A percentile compares a stretch with the other conserved stretches of the same genome.
These are phyloP conservation scores for Patella caerulea DNA, from an alignment of 2,888 invertebrate genomes.

Conservation along the genomic window DNA sequence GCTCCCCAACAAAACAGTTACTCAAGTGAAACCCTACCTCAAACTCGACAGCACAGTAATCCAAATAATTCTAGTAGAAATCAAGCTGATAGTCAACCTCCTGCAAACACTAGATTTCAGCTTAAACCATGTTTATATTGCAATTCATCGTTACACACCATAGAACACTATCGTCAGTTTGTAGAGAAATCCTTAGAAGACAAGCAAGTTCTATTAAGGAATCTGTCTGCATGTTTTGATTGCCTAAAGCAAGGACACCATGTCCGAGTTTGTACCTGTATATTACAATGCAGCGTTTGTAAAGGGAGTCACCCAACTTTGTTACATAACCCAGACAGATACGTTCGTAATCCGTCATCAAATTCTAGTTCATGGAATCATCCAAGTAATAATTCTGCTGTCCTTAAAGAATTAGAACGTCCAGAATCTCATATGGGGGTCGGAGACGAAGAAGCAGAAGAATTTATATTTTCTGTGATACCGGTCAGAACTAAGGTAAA, in stretches of 20 bases:
- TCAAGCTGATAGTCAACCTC: no score
- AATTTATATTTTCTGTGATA: not conserved
- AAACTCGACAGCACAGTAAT: no score
- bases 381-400: not conserved
- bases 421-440: no score
- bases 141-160: no score
- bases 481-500: slow-evolving; percentile 1
- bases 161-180: no score
- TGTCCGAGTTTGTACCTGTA: not conserved
- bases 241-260: slow-evolving; percentile 8
- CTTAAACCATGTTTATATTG: no score
- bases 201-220: not conserved
- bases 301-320: not conserved
- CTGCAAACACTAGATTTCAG: no score
- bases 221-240: not conserved
- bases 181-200: no score
- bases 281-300: not conserved
- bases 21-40: no score
- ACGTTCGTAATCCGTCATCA: not conserved
- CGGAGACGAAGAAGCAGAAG: no score
- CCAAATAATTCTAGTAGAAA: no score
- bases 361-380: not conserved
- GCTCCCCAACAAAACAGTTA: no score
- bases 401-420: not conserved
- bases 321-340: not conserved